Percentiles rank a stretch among this genome's conserved stretches.
Evolutionary conservation across 2,113 vertebrate species (phyloP).

Genomic region (Ornithorhynchus anatinus): DNA sequence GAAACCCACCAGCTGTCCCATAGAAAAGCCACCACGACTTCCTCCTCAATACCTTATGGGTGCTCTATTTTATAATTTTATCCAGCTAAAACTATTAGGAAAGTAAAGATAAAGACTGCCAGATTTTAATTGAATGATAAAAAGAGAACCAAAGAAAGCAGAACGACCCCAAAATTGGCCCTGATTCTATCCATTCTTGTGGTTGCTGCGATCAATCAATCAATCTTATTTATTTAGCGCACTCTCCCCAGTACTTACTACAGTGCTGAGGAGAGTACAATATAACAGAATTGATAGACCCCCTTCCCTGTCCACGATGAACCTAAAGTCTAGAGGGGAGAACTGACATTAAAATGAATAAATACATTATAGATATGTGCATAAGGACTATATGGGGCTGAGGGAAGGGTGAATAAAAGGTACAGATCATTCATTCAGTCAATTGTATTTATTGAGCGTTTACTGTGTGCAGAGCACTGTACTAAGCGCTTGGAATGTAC

Average conservation of each 20-base stretch:
- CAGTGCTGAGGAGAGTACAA: not conserved
- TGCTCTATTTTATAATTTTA: conserved; percentile 57
- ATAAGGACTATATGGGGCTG: too few relatives aligned
- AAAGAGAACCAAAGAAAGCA: not conserved
- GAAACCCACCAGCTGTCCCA: conserved; percentile 66
- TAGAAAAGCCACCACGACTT: conserved; percentile 43
- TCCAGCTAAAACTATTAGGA: conserved; percentile 30
- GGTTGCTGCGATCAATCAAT: too few relatives aligned
- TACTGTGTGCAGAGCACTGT: too few relatives aligned
- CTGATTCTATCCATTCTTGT: too few relatives aligned
- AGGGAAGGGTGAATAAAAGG: too few relatives aligned
- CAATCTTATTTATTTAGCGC: too few relatives aligned
- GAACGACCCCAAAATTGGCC: too few relatives aligned
- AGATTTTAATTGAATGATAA: conserved; percentile 43
- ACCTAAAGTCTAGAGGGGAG: not conserved
- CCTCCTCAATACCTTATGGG: conserved; percentile 10
- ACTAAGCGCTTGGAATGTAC: too few relatives aligned
- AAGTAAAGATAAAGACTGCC: conserved; percentile 31
- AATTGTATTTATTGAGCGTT: too few relatives aligned
- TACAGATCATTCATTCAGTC: too few relatives aligned
- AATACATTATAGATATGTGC: too few relatives aligned
- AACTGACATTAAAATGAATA: not conserved
- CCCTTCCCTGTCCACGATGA: not conserved
- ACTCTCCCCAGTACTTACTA: not conserved
- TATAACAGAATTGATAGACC: too few relatives aligned